Conservation (phyloP, 2,113 vertebrate genomes). For the Gorilla gorilla region DNA sequence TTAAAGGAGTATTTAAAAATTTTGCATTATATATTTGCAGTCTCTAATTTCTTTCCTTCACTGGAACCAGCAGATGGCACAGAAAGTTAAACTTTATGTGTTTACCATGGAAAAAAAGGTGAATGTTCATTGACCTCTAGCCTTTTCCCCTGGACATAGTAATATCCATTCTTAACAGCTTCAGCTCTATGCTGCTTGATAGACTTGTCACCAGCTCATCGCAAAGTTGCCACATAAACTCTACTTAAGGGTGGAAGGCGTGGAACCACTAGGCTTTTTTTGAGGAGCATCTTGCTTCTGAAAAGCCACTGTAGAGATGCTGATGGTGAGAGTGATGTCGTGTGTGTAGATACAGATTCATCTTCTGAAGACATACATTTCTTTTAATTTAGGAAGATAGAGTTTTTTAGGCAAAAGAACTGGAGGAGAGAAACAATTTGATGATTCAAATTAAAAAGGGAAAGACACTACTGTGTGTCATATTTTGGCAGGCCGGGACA, state of each 20-base stretch:
- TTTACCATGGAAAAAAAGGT: neutral
- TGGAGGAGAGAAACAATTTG: slow-evolving; percentile 21
- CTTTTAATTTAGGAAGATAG: slow-evolving; percentile 35
- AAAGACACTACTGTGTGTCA: neutral
- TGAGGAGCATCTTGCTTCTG: neutral
- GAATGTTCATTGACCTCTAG: neutral
- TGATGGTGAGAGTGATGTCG: neutral
- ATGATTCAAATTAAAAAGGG: neutral
- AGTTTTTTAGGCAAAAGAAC: neutral
- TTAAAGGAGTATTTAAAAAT: slow-evolving; percentile 10
- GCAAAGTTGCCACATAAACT: neutral
- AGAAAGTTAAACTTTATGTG: slow-evolving; percentile 21
- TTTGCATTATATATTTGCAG: neutral
- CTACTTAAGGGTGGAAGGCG: neutral
- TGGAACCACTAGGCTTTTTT: neutral
- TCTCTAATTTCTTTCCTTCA: neutral
- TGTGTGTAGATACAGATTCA: neutral
- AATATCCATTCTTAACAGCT: neutral
- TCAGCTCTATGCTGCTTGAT: neutral
- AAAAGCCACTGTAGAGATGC: neutral
- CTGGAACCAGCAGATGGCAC: neutral
- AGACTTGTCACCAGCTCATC: neutral
- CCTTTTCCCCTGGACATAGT: neutral
- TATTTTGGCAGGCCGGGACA: neutral
- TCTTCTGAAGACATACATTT: neutral